A percentile compares a stretch with the other conserved stretches of the same genome.
Evolutionary conservation across 2,113 vertebrate species (phyloP).

Genomic region (Bufo bufo): DNA sequence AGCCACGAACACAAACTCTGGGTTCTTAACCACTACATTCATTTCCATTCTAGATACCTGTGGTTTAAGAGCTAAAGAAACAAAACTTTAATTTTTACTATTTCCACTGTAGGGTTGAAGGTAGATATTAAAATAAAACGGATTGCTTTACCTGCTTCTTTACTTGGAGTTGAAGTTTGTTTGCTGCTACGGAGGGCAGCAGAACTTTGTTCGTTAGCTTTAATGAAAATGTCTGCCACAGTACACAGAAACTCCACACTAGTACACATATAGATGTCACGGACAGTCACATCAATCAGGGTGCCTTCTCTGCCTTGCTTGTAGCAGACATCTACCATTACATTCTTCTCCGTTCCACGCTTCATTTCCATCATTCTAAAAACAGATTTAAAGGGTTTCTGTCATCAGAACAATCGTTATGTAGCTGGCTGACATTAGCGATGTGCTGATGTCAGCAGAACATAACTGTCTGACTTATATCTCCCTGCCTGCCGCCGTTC

Average conservation of each 20-base stretch:
- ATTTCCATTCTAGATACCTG: constrained; percentile 80
- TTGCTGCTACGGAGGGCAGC: constrained; percentile 74
- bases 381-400: constrained; percentile 46
- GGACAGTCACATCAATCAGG: constrained; percentile 79
- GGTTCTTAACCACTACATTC: constrained; percentile 86
- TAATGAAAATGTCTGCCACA: constrained; percentile 89
- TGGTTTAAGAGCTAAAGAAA: constrained; percentile 70
- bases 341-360: constrained; percentile 83
- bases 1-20: constrained; percentile 95
- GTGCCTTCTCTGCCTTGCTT: constrained; percentile 83
- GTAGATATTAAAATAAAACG: neutral
- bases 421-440: no score
- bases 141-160: constrained; percentile 74
- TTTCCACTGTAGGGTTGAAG: neutral
- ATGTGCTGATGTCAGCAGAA: no score
- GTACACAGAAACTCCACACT: constrained; percentile 95
- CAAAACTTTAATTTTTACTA: constrained; percentile 49
- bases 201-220: constrained; percentile 80
- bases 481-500: no score
- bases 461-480: no score
- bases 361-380: constrained; percentile 94
- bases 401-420: no score
- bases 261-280: constrained; percentile 92
- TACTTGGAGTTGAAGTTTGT: constrained; percentile 68
- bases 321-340: constrained; percentile 91